Percentiles rank a stretch among this genome's conserved stretches.
Conservation (phyloP, 2,113 vertebrate genomes). For the Nannobrachium achirus region DNA sequence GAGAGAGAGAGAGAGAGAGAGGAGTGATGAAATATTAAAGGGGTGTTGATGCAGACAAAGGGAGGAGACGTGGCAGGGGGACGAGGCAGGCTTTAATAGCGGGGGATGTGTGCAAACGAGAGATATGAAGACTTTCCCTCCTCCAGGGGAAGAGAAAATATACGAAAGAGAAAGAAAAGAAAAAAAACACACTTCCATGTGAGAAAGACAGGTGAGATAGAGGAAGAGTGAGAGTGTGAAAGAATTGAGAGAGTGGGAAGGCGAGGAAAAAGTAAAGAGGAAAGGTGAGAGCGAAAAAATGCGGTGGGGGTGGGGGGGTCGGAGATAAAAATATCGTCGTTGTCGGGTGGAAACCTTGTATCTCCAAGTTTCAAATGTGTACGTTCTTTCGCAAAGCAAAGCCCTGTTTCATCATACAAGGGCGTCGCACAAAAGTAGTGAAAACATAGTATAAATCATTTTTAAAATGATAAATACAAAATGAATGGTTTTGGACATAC, state of each 20-base stretch:
- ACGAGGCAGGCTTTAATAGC: slow-evolving; percentile 44
- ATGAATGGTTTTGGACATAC: no score
- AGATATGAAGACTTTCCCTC: slow-evolving; percentile 61
- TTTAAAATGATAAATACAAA: no score
- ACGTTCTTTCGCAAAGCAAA: no score
- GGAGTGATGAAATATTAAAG: slow-evolving; percentile 50
- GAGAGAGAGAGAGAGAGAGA: no score
- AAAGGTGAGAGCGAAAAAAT: slow-evolving; percentile 28
- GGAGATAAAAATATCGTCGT: slow-evolving; percentile 64
- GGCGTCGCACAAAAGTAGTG: no score
- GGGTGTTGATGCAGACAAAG: slow-evolving; percentile 52
- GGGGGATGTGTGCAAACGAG: slow-evolving; percentile 60
- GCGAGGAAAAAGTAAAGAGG: slow-evolving; percentile 31
- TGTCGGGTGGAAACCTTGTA: no score
- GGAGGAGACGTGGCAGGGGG: neutral
- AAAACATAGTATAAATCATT: no score
- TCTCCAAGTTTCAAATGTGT: no score
- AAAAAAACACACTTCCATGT: neutral
- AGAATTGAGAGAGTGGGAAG: slow-evolving; percentile 13
- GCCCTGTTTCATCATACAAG: no score
- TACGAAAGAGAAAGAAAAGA: neutral
- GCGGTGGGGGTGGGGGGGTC: slow-evolving; percentile 1
- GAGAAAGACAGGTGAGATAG: slow-evolving; percentile 61
- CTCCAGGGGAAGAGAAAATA: slow-evolving; percentile 43
- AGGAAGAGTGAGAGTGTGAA: slow-evolving; percentile 39